Evolutionary conservation across 2,888 invertebrate genomes (phyloP), one percentile per base, ranked within the genome.

Genomic region (Galerucella calmariensis): DNA sequence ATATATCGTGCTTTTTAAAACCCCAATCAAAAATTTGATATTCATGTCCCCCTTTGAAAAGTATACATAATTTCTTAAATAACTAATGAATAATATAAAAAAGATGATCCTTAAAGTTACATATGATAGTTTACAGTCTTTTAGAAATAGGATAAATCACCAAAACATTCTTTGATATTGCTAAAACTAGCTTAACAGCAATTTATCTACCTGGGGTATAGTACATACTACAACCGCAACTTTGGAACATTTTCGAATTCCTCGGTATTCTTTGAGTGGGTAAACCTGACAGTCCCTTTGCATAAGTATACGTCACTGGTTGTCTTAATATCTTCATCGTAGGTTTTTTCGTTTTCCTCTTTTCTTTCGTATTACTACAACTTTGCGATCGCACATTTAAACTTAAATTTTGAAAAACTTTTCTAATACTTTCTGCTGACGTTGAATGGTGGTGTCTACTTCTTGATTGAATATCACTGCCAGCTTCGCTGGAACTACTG

Each of bases 221-320:
- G 69, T 85, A 85, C 79, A 85, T 82, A 67, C 82, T 85, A 78
- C 87, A 87, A 24, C 83, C 83, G 76, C 87, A 87, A 27, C 82
- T 76, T 71, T 80, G 83, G 14, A 61, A 44, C 35, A 76, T 58
- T 48, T 82, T 75, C 56, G 82, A 81, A 67, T 87, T 90, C 77
- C 92, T 90, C 0, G 95, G 94, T 27, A 95, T 92, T 83, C 95
- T 90, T 85, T 94, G 94, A 0, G 95, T 95, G 9, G 95, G 95
- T 71, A 95, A 88, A 11, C 95, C 95, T 10, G 95, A 95, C 78
- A 94, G 90, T 63, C 95, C 95, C 78, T 92, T 92, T 2, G 94
- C 92, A 86, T 95, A 95, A 10, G 94, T 94, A 86, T 95, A 95
- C 0, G 92, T 91, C 12, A 94, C 92, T 1, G 95, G 95, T 68